phyloP scores from a whole-genome alignment of 2,888 invertebrate species.

The Cosmopolites sordidus region DNA sequence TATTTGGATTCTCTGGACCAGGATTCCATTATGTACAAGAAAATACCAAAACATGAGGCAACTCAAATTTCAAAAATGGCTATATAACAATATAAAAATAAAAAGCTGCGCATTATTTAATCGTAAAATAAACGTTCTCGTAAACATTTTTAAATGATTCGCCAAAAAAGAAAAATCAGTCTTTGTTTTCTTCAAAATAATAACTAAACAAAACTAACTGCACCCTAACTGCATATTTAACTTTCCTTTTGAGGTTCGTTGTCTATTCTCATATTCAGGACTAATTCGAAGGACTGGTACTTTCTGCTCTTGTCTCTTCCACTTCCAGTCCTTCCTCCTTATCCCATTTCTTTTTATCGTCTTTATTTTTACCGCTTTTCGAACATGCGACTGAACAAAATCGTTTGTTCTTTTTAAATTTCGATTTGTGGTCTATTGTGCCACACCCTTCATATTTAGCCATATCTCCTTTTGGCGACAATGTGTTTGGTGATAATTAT shows the following conservation, averaged over 20 bases:
- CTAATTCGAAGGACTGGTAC: conserved; percentile 49
- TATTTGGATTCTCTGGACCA: not conserved
- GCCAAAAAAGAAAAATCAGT: not conserved
- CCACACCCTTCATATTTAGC: conserved; percentile 74
- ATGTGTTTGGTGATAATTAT: conserved; percentile 35
- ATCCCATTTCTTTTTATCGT: conserved; percentile 42
- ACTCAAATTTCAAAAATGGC: no score
- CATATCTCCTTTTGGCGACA: conserved; percentile 47
- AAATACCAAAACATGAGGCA: no score
- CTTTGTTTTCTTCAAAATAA: no score
- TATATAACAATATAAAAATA: no score
- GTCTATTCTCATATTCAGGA: conserved; percentile 74
- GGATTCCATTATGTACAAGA: no score
- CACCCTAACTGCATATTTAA: no score
- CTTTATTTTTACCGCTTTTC: conserved; percentile 44
- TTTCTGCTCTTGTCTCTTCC: conserved; percentile 49
- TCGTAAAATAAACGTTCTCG: not conserved
- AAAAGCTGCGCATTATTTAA: no score
- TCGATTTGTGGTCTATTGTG: conserved; percentile 58
- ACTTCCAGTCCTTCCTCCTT: conserved; percentile 46
- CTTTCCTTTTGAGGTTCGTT: conserved; percentile 48
- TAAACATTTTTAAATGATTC: not conserved
- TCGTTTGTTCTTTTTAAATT: conserved; percentile 69
- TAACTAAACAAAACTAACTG: no score
- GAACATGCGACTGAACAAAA: conserved; percentile 74